Percentiles rank a stretch among this genome's conserved stretches.
phyloP scores from a whole-genome alignment of 2,113 vertebrate species.

The Blennius ocellaris region DNA sequence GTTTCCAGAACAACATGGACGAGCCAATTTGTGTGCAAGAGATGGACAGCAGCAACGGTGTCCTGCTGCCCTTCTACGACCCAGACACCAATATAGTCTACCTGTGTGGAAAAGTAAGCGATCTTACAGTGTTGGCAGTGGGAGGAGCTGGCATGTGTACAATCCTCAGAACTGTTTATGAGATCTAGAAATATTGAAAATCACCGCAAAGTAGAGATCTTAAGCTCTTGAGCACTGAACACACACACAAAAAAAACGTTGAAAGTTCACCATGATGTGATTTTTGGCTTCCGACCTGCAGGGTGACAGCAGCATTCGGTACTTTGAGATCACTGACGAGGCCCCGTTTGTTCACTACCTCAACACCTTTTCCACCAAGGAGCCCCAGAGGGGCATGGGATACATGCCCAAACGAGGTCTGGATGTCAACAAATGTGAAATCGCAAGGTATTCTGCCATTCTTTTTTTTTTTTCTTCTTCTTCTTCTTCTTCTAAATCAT shows the following conservation, averaged over 20 bases:
- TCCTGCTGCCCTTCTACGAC: conserved; percentile 96
- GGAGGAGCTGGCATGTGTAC: too few species aligned
- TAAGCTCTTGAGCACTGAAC: too few species aligned
- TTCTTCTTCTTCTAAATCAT: too few species aligned
- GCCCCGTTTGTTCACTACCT: conserved; percentile 98
- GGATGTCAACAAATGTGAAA: conserved; percentile 99
- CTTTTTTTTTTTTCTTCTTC: too few species aligned
- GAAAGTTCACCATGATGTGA: neutral
- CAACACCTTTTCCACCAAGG: conserved; percentile 98
- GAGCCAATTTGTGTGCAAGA: conserved; percentile 96
- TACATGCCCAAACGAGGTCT: conserved; percentile 98
- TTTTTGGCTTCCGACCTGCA: conserved; percentile 56
- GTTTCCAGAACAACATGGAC: conserved; percentile 92
- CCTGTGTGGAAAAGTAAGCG: conserved; percentile 94
- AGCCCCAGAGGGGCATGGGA: conserved; percentile 98
- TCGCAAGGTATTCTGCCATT: conserved; percentile 92
- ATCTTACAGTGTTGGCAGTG: too few species aligned
- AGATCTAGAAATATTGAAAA: too few species aligned
- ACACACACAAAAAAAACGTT: too few species aligned
- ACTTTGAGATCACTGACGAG: conserved; percentile 98
- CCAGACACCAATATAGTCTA: conserved; percentile 96
- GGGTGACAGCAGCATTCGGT: conserved; percentile 99
- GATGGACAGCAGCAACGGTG: conserved; percentile 97
- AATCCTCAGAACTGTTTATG: too few species aligned
- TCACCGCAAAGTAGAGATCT: too few species aligned